Conservation (phyloP, 2,888 invertebrate species). For the Cabera pusaria region DNA sequence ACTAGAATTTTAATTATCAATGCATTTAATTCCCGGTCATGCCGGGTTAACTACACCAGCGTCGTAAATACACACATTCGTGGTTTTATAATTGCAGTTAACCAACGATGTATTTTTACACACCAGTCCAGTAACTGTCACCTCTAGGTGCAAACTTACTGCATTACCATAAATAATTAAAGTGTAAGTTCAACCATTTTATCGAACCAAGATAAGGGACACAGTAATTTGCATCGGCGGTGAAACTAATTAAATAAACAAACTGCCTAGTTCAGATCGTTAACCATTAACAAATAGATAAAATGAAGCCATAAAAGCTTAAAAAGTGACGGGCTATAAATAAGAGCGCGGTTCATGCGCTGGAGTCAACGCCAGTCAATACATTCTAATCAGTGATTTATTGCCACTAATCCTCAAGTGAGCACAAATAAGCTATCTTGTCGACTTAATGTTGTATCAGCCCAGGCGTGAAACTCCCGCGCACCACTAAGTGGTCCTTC, state of each 20-base stretch:
- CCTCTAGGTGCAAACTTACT: conserved; percentile 5
- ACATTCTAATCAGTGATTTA: conserved; percentile 84
- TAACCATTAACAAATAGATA: conserved; percentile 64
- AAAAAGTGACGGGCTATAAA: conserved; percentile 69
- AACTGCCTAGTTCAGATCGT: conserved; percentile 54
- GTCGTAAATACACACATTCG: conserved; percentile 8
- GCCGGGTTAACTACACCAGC: conserved; percentile 23
- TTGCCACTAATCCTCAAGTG: conserved; percentile 80
- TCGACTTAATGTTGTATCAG: conserved; percentile 83
- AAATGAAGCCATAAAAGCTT: conserved; percentile 68
- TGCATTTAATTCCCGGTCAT: conserved; percentile 31
- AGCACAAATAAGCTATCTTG: conserved; percentile 84
- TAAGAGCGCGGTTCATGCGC: conserved; percentile 64
- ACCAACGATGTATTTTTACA: conserved; percentile 9
- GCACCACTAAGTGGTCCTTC: conserved; percentile 83
- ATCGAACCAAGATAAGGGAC: conserved; percentile 45
- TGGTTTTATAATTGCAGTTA: conserved; percentile 16
- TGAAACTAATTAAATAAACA: conserved; percentile 64
- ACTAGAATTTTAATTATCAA: conserved; percentile 30
- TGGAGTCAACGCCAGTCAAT: conserved; percentile 79
- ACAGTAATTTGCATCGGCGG: conserved; percentile 54
- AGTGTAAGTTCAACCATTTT: conserved; percentile 37
- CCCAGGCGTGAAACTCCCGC: conserved; percentile 83
- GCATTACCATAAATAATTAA: conserved; percentile 53
- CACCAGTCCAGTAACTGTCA: conserved; percentile 12